Evolutionary conservation across 2,797 vertebrate genomes (phyloP), one percentile per base, ranked within the genome.

Genomic region (Odontamblyopus lacepedii): DNA sequence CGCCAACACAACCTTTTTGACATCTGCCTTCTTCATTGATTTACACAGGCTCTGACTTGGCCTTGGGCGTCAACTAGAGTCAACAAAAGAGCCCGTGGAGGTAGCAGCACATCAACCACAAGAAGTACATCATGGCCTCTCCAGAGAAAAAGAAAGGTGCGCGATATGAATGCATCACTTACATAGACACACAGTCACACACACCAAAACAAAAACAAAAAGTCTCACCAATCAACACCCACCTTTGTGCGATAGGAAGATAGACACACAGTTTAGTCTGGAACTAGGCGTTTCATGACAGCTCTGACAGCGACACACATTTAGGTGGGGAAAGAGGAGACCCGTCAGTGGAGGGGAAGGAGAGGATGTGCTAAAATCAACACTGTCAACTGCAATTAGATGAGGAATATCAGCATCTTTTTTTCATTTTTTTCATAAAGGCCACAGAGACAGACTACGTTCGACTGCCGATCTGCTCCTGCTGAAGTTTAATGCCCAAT

Each of bases 161-260:
- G 79, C 87, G 88, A 92, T 89, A 83, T 81, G 91, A 91, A 94
- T 71, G 92, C 90, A 81, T 93, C 94, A 88, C 41, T 44, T 80
- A 92, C 89, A 78, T 81, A 86, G 72, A 73, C 80, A 77, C 83
- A 77, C 75, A 27, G 44, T 48, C 44, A 27, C 26, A 5, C 11
- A 27, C 9, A 59, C 12, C 26, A 48, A 48, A 48, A 48, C 44
- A 38, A 38, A 27, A 59, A 70, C 89, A 93, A 87, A 92, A 51
- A 51, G 87, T 75, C 44, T 77, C 56, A 83, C 89, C 92, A 91
- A 87, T 94, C 93, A 82, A 93, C 94, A 95, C 91, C 88, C 92
- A 94, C 88, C 90, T 90, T 93, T 95, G 96, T 95, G 96, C 95
- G 94, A 92, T 88, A 92, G 89, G 95, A 96, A 96, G 96, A 96